Evolutionary conservation across 2,113 vertebrate species (phyloP).

Genomic region (Meleagris gallopavo): DNA sequence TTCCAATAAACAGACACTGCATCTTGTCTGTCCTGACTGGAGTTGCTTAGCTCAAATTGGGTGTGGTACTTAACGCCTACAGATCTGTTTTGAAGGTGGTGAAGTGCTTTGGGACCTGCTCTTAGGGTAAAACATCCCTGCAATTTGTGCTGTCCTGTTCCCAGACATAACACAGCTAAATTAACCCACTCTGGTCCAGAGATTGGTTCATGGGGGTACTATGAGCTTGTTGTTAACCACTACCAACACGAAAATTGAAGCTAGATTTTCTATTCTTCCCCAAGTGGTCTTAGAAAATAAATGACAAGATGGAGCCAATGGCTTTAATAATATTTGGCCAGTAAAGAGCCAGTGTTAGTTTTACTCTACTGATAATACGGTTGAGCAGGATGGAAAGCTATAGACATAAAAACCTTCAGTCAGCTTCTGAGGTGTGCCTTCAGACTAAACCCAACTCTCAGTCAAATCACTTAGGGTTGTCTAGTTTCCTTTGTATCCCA

Average conservation of each 20-base stretch:
- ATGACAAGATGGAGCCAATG: neutral
- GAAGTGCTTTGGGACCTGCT: constrained; percentile 7
- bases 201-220: neutral
- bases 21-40: neutral
- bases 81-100: neutral
- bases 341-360: neutral
- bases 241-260: neutral
- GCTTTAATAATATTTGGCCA: neutral
- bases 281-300: neutral
- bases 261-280: neutral
- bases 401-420: neutral
- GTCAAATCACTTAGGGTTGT: constrained; percentile 46
- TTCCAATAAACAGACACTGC: neutral
- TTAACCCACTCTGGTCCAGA: neutral
- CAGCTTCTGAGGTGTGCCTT: neutral
- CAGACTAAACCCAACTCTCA: neutral
- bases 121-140: neutral
- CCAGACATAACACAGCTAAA: constrained; percentile 3
- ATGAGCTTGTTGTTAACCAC: neutral
- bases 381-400: neutral
- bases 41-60: neutral
- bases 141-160: neutral
- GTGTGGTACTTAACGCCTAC: neutral
- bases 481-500: constrained; percentile 46
- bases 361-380: neutral